Conservation (phyloP, 2,797 vertebrate genomes). For the Muscicapa striata region DNA sequence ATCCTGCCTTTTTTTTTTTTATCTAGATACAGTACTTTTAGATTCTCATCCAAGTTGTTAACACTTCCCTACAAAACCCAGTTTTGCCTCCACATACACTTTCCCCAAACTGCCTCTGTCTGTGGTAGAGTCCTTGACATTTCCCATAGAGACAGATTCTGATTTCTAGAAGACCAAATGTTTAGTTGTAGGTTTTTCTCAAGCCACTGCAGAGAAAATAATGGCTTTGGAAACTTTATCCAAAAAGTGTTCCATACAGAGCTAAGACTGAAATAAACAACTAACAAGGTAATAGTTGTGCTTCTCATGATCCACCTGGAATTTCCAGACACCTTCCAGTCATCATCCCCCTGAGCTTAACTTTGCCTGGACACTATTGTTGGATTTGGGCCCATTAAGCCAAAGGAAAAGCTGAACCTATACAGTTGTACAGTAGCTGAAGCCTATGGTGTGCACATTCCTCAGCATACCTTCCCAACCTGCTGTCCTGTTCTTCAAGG, state of each 20-base stretch:
- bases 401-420: not conserved
- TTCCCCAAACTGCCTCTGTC: not conserved
- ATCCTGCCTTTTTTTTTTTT: not conserved
- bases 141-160: not conserved
- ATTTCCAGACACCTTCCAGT: not conserved
- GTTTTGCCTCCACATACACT: not conserved
- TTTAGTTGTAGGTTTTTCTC: not conserved
- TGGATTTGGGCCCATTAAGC: not conserved
- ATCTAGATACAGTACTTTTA: not conserved
- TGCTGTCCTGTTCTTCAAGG: not conserved
- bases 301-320: not conserved
- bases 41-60: not conserved
- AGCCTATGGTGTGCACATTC: accelerated
- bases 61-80: not conserved
- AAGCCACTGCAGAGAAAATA: not conserved
- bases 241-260: not conserved
- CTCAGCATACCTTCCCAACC: not conserved
- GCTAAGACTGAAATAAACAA: not conserved
- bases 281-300: not conserved
- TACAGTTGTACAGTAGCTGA: not conserved
- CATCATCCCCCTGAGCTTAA: not conserved
- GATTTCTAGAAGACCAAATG: not conserved
- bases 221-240: not conserved
- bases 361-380: not conserved
- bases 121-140: not conserved